These are phyloP conservation scores for Luperina testacea DNA, from an alignment of 2,888 invertebrate genomes.

Conservation along the genomic window DNA sequence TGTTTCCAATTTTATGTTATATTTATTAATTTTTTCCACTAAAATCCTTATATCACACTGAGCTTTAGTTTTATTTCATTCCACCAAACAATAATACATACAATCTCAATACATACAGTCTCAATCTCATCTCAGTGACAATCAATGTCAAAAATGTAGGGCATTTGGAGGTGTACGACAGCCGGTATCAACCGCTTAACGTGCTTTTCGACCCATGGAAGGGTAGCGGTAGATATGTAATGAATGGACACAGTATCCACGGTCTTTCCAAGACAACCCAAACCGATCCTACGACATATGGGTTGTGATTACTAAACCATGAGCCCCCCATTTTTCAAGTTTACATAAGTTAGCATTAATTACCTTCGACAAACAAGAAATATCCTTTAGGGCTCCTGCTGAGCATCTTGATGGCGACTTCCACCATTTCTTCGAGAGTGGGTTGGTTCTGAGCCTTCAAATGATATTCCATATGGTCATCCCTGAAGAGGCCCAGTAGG, in stretches of 20 bases:
- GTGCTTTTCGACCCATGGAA: too few species aligned
- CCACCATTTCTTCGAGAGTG: constrained; percentile 93
- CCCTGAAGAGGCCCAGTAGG: constrained; percentile 92
- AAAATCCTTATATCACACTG: too few species aligned
- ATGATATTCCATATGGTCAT: constrained; percentile 93
- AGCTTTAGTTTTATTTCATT: too few species aligned
- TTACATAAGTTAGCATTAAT: neutral
- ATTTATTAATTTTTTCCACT: too few species aligned
- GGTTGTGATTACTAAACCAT: neutral
- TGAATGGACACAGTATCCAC: neutral
- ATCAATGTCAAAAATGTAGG: too few species aligned
- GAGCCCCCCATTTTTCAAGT: neutral
- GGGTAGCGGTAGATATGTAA: neutral
- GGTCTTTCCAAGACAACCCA: neutral
- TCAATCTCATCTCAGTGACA: too few species aligned
- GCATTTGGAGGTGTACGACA: too few species aligned
- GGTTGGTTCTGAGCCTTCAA: constrained; percentile 92
- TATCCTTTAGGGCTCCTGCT: constrained; percentile 92
- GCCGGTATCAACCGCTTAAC: too few species aligned
- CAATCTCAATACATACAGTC: too few species aligned
- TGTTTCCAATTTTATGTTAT: too few species aligned
- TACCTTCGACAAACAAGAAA: constrained; percentile 93
- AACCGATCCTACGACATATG: neutral
- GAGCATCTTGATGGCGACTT: constrained; percentile 92
- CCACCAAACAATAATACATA: too few species aligned